Percentiles rank a stretch among this genome's conserved stretches.
Conservation (phyloP, 2,888 invertebrate genomes). For the Sepioteuthis lessoniana region DNA sequence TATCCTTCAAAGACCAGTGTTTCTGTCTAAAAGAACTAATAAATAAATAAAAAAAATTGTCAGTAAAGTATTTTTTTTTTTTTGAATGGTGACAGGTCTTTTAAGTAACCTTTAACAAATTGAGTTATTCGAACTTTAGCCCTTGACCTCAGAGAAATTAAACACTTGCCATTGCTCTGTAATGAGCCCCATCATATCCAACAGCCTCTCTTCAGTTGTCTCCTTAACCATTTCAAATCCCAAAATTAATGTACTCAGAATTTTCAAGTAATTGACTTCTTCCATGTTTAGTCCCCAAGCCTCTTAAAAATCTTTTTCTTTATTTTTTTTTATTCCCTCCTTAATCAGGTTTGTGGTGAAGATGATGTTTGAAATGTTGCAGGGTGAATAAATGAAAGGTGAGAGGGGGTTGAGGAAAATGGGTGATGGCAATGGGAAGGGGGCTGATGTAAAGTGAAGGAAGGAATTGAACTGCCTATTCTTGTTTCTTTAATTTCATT, state of each 20-base stretch:
- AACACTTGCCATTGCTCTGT: not conserved
- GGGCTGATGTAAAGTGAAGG: not conserved
- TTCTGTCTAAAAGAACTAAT: not conserved
- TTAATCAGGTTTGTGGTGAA: not conserved
- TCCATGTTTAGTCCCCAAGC: not conserved
- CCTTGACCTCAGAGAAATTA: not conserved
- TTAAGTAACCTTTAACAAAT: slow-evolving; percentile 13
- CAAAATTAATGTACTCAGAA: not conserved
- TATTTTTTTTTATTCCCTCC: not conserved
- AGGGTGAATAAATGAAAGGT: not conserved
- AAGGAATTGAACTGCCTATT: not conserved
- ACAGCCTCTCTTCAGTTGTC: not conserved
- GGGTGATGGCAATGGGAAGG: not conserved
- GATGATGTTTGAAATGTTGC: not conserved
- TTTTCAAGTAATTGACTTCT: slow-evolving; percentile 21
- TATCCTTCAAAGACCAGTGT: not conserved
- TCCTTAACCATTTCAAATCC: not conserved
- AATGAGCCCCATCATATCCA: not conserved
- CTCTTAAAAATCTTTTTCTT: not conserved
- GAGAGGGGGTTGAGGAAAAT: not conserved
- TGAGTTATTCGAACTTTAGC: slow-evolving; percentile 8
- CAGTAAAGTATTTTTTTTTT: not conserved
- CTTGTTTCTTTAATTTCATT: not conserved
- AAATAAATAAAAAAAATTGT: not conserved
- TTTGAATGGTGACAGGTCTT: not conserved